A percentile compares a stretch with the other conserved stretches of the same genome.
Evolutionary conservation across 2,797 vertebrate genomes (phyloP).

Genomic region (Chaetodon trifasciatus): DNA sequence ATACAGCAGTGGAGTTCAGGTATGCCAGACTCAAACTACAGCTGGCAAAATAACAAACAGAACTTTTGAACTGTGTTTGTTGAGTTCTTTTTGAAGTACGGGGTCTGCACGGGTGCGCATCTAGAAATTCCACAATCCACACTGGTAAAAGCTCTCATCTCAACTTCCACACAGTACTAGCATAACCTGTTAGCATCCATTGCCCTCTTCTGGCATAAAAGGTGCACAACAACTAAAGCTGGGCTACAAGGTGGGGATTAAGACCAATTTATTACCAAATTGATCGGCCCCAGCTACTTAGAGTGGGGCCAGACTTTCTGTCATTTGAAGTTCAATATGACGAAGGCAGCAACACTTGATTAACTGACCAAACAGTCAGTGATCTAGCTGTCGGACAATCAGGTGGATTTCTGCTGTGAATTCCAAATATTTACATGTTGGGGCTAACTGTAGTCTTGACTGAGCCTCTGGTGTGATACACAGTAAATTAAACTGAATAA

Average conservation of each 20-base stretch:
- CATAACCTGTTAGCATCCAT: neutral
- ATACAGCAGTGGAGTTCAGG: neutral
- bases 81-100: neutral
- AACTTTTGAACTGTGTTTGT: neutral
- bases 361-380: neutral
- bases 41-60: neutral
- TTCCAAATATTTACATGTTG: neutral
- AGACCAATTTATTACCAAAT: neutral
- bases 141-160: neutral
- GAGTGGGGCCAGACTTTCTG: too few relatives aligned
- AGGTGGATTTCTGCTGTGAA: neutral
- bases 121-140: too few relatives aligned
- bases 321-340: too few relatives aligned
- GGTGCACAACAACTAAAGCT: neutral
- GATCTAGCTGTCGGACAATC: neutral
- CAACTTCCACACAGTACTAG: neutral
- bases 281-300: neutral
- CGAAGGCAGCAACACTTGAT: neutral
- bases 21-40: neutral
- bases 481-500: neutral
- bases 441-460: neutral
- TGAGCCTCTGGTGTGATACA: too few relatives aligned
- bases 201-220: constrained; percentile 1
- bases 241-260: neutral
- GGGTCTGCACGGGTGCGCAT: neutral